Evolutionary conservation across 1,140 invertebrate genomes (phyloP), one percentile per base, ranked within the genome.

Genomic region (Amphibalanus amphitrite): DNA sequence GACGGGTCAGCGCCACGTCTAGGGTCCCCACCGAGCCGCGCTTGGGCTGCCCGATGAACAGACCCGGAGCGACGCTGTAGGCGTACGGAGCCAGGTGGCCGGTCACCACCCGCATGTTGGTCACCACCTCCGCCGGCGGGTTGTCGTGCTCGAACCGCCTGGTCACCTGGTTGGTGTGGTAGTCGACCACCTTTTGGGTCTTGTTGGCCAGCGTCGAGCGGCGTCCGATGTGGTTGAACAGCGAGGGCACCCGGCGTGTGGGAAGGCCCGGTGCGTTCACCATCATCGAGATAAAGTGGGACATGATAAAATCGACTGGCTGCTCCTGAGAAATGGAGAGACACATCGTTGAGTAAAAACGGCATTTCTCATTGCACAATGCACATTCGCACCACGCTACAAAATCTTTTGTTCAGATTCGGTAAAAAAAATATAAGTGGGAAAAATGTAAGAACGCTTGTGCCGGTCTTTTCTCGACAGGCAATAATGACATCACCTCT

Each of bases 201-300:
- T 65, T 65, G 26, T 65, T 65, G 64, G 64, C 23, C 64, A 65
- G 64, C 6, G 6, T 65, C 10, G 64, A 65, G 20, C 64, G 64
- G 20, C 64, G 64, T n/a, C 64, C 64, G 64, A 65, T 26, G 64
- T 65, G 64, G 64, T 65, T 65, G 64, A 65, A 65, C 10, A 65
- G 64, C 6, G 64, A 23, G 20, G 64, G 64, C 26, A n/a, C 26
- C 10, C 64, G 64, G 23, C 26, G 64, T 23, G 20, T 26, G 6
- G 26, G 64, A 6, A 23, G 23, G 4, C 64, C 64, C 23, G 64
- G 23, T 23, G 23, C 64, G 26, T 65, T 23, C 23, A 65, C 64
- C 64, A 65, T 65, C 64, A 65, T 65, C 6, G 64, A 65, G 10
- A 65, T 3, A 25, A 65, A 65, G 26, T 65, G 64, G 20, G 4